These are phyloP conservation scores for Araneus ventricosus DNA, from an alignment of 1,140 invertebrate genomes.

Conservation along the genomic window DNA sequence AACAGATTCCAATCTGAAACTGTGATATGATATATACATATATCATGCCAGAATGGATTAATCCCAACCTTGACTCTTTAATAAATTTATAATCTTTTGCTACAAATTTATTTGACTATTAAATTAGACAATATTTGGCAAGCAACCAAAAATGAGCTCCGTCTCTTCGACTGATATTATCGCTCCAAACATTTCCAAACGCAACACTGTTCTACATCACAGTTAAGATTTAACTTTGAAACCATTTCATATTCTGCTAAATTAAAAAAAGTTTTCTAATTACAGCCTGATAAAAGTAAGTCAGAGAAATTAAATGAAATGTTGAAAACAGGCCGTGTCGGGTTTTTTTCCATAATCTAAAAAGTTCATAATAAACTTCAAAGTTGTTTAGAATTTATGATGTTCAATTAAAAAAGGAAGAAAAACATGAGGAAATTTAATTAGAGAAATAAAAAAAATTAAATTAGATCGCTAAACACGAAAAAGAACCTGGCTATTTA, in stretches of 20 bases:
- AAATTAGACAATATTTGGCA: no score
- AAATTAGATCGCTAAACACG: conserved; percentile 1
- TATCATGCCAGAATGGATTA: no score
- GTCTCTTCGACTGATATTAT: no score
- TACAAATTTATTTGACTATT: no score
- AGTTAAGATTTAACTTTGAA: neutral
- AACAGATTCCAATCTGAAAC: no score
- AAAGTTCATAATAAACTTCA: conserved; percentile 55
- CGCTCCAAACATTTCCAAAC: no score
- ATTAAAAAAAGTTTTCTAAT: conserved; percentile 53
- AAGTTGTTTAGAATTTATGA: conserved; percentile 60
- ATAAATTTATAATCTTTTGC: no score
- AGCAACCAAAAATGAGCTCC: no score
- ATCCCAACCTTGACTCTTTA: no score
- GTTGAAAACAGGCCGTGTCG: conserved; percentile 19
- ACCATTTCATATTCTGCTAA: neutral
- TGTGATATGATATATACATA: no score
- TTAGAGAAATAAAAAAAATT: conserved; percentile 47
- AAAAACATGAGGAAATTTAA: conserved; percentile 55
- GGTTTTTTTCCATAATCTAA: conserved; percentile 8
- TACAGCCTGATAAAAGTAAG: conserved; percentile 35
- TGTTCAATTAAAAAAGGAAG: conserved; percentile 56
- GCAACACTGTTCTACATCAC: neutral
- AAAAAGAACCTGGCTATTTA: conserved; percentile 35
- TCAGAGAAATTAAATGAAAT: conserved; percentile 60